Evolutionary conservation across 2,888 invertebrate genomes (phyloP).

Genomic region (Dusona sp.): DNA sequence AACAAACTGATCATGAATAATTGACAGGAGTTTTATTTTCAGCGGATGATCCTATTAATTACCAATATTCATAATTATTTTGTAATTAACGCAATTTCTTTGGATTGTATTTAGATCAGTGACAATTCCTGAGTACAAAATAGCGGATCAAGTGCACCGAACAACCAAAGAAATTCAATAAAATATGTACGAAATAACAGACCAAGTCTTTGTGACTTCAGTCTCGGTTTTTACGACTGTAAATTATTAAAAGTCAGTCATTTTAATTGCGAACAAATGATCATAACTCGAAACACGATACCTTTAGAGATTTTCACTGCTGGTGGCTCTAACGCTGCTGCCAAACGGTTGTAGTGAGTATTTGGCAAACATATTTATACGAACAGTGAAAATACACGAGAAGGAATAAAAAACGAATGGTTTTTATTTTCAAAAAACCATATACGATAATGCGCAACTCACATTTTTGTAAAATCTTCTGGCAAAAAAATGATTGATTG

Average conservation of each 20-base stretch:
- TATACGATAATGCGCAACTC: neutral
- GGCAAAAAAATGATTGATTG: too few species aligned
- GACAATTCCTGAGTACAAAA: neutral
- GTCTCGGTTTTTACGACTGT: conserved; percentile 4
- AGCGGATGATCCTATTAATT: neutral
- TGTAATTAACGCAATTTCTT: neutral
- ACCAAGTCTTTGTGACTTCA: neutral
- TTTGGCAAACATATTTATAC: conserved; percentile 17
- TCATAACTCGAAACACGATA: conserved; percentile 52
- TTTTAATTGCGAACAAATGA: conserved; percentile 1
- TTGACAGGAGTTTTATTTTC: neutral
- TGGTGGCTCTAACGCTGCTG: conserved; percentile 65
- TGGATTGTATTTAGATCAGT: neutral
- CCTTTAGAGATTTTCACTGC: conserved; percentile 66
- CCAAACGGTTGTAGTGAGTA: conserved; percentile 28
- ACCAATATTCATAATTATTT: conserved; percentile 12
- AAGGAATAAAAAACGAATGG: neutral
- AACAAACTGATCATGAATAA: neutral
- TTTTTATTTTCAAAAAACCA: neutral
- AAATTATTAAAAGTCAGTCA: conserved; percentile 3
- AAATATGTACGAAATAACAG: neutral
- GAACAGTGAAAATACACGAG: neutral
- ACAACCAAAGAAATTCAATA: neutral
- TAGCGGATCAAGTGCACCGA: neutral
- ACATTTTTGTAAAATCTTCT: neutral